phyloP scores from a whole-genome alignment of 2,113 vertebrate genomes.

The Prionailurus bengalensis region DNA sequence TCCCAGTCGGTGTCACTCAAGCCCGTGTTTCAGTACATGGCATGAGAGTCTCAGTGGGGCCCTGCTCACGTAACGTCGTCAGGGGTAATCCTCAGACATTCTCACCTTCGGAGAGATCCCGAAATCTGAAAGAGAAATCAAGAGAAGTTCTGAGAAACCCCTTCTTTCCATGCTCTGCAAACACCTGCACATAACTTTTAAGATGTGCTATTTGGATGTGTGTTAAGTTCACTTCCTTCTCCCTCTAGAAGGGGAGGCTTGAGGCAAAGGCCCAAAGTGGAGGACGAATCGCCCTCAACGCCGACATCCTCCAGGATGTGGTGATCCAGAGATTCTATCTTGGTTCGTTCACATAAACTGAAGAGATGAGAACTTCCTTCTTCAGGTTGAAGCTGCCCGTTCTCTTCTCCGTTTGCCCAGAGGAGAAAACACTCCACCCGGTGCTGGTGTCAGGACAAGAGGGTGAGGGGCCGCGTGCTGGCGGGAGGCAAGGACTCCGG shows the following conservation, averaged over 20 bases:
- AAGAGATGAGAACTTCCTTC: too few species aligned
- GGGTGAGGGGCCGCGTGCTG: rapidly evolving
- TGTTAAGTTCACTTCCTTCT: background rate
- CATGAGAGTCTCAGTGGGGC: too few species aligned
- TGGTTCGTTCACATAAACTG: too few species aligned
- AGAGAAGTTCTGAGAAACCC: background rate
- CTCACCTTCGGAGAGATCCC: constrained; percentile 94
- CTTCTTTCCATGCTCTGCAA: background rate
- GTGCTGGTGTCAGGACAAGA: background rate
- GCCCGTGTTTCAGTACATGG: rapidly evolving
- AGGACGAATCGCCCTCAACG: rapidly evolving
- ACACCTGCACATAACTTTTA: background rate
- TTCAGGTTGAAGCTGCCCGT: background rate
- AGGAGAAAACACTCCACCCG: rapidly evolving
- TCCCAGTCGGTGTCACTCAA: background rate
- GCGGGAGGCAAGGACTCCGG: rapidly evolving
- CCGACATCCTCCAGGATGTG: rapidly evolving
- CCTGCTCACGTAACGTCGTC: rapidly evolving
- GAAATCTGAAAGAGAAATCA: constrained; percentile 89
- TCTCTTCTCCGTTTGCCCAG: rapidly evolving
- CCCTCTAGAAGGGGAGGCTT: background rate
- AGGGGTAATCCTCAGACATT: background rate
- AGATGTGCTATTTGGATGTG: rapidly evolving
- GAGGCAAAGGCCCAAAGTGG: rapidly evolving
- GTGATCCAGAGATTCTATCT: too few species aligned